Conservation (phyloP, 2,113 vertebrate genomes). For the Pomatorhinus ruficollis region DNA sequence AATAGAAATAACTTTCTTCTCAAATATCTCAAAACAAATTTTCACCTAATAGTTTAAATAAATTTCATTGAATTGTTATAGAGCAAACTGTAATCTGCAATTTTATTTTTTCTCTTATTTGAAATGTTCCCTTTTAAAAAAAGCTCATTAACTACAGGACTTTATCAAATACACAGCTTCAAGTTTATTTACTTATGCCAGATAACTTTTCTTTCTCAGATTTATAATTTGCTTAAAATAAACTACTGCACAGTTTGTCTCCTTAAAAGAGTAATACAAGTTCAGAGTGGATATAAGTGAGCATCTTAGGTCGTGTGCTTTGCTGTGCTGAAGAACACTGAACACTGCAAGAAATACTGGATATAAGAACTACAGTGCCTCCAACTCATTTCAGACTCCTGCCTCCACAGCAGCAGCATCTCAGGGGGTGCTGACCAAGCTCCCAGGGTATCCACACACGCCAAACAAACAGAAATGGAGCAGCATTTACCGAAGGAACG, state of each 20-base stretch:
- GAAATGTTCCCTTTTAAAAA: neutral
- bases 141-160: neutral
- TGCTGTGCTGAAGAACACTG: neutral
- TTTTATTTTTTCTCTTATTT: neutral
- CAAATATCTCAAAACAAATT: neutral
- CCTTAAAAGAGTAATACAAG: neutral
- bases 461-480: neutral
- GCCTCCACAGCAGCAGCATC: neutral
- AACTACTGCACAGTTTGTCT: neutral
- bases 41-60: neutral
- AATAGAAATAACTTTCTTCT: neutral
- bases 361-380: neutral
- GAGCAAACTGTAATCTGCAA: neutral
- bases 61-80: neutral
- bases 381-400: neutral
- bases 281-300: neutral
- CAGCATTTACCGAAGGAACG: neutral
- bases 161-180: neutral
- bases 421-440: neutral
- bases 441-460: neutral
- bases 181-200: neutral
- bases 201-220: neutral
- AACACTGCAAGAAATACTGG: neutral
- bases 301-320: neutral
- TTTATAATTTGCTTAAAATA: neutral